Base-by-base conservation (phyloP, 2,113 vertebrate species). In the Pleuronectes platessa region DNA sequence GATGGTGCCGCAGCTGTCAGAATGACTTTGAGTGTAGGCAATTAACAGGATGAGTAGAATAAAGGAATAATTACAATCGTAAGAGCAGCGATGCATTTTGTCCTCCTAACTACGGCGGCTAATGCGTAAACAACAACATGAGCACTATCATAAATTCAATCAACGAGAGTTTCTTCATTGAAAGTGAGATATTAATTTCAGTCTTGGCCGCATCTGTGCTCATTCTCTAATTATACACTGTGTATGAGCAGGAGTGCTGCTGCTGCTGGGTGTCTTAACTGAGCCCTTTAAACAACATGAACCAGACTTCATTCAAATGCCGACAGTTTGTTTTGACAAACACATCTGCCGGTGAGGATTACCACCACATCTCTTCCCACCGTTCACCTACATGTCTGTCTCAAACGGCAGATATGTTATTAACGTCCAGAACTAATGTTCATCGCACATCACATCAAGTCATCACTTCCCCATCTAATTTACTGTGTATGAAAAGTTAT, bases 11-110 rank as follows among this genome's bases (percentile, higher is more conserved):
- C n/a, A 45, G 55, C 61, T 73, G 58, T 76, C 21, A 60, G 24
- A 45, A 35, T 60, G 26, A 55, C 63, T 75, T 55, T 27, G 55
- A 86, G 58, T 18, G 27, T 14, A 21, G 59, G 24, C 26, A 62
- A 5, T 74, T 68, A 71, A 51, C 21, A 31, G n/a, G 64, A 66
- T 49, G 20, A 11, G 70, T 7, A 31, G 45, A 76, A 76, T 67
- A 63, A 74, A 47, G 23, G n/a, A 60, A 65, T 59, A 70, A 74
- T 31, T 68, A 17, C 49, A 42, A 27, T 14, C 4, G 55, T 45
- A 62, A 67, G 68, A 68, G 31, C 23, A 26, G 23, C 35, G 45
- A 69, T 8, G 58, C 5, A 40, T 58, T 68, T 64, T 49, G 20
- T 55, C 7, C 21, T 76, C 17, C 42, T 18, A 66, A 74, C 42